These are phyloP conservation scores for Phalacrocorax carbo DNA, from an alignment of 2,113 vertebrate genomes.

Conservation along the genomic window DNA sequence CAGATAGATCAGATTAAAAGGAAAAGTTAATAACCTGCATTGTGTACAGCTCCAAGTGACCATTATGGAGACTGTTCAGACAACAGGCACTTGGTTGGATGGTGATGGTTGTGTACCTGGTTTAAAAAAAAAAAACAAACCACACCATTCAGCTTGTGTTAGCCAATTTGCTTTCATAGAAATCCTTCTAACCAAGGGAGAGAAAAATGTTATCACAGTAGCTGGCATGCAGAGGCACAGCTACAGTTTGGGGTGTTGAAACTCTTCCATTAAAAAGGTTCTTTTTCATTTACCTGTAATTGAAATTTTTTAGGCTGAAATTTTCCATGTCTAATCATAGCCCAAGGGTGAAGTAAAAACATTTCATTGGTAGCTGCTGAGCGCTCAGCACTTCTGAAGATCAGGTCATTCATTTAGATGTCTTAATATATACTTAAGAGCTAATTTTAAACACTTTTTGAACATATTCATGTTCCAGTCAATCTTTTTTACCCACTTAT, in stretches of 20 bases:
- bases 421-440: conserved; percentile 45
- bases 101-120: background rate
- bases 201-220: background rate
- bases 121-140: background rate
- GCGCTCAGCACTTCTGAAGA: conserved; percentile 17
- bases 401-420: conserved; percentile 50
- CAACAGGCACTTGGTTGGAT: background rate
- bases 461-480: conserved; percentile 15
- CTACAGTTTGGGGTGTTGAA: background rate
- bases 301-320: conserved; percentile 54
- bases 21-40: background rate
- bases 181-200: background rate
- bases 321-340: conserved; percentile 42
- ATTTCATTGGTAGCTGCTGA: conserved; percentile 30
- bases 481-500: background rate
- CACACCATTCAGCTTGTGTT: background rate
- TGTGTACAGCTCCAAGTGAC: rapidly evolving
- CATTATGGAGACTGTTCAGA: background rate
- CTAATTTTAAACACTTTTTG: conserved; percentile 41
- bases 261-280: background rate
- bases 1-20: background rate
- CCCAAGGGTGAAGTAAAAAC: conserved; percentile 46
- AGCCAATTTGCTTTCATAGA: background rate
- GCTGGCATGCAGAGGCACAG: background rate
- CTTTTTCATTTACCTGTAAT: conserved; percentile 35